These are phyloP conservation scores for Chrysomela aeneicollis DNA, from an alignment of 2,888 invertebrate genomes.

Conservation along the genomic window DNA sequence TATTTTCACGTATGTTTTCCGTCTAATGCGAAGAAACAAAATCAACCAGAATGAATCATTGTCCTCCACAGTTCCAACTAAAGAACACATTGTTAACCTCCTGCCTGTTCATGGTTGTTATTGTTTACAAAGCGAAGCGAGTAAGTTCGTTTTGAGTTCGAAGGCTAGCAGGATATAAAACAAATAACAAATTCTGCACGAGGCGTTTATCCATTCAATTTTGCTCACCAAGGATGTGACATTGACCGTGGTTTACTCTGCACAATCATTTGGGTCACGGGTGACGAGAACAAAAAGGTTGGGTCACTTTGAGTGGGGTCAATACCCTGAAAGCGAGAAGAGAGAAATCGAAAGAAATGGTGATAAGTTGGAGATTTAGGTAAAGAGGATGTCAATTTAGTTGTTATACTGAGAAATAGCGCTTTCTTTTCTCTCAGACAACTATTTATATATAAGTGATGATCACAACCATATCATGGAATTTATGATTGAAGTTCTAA, in stretches of 20 bases:
- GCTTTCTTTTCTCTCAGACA: too few relatives aligned
- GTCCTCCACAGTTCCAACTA: too few relatives aligned
- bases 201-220: background rate
- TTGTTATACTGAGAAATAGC: background rate
- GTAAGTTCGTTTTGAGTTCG: background rate
- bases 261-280: background rate
- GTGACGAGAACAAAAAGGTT: background rate
- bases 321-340: background rate
- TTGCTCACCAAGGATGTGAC: constrained; percentile 5
- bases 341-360: constrained; percentile 1
- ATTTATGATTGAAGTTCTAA: too few relatives aligned
- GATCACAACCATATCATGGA: too few relatives aligned
- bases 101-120: background rate
- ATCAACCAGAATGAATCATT: too few relatives aligned
- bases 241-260: constrained; percentile 14
- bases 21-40: too few relatives aligned
- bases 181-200: constrained; percentile 7
- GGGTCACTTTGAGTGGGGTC: background rate
- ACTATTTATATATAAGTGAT: too few relatives aligned
- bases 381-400: background rate
- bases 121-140: background rate
- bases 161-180: constrained; percentile 21
- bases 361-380: background rate
- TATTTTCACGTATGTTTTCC: too few relatives aligned
- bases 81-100: too few relatives aligned